Percentiles rank a stretch among this genome's conserved stretches.
Evolutionary conservation across 2,113 vertebrate genomes (phyloP).

Genomic region (Malurus melanocephalus): DNA sequence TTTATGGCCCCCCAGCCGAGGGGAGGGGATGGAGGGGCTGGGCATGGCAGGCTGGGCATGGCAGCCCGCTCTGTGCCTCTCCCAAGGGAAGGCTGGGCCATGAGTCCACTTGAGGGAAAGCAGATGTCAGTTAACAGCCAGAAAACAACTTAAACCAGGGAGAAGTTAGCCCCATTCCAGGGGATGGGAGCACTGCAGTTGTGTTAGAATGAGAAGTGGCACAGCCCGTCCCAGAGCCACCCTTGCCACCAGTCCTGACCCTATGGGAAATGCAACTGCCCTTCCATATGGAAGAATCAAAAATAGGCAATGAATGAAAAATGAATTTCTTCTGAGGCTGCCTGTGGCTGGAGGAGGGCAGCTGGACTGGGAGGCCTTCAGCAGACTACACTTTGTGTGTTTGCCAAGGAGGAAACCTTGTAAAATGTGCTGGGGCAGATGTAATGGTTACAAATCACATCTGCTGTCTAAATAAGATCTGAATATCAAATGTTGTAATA

Average conservation of each 20-base stretch:
- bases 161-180: background rate
- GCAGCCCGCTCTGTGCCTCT: background rate
- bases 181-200: too few relatives aligned
- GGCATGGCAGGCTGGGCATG: background rate
- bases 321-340: background rate
- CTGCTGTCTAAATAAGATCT: background rate
- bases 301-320: background rate
- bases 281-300: background rate
- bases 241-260: background rate
- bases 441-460: background rate
- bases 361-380: background rate
- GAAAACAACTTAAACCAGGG: background rate
- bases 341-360: rapidly evolving
- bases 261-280: background rate
- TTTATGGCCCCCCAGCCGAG: background rate
- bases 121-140: background rate
- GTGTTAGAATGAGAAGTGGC: background rate
- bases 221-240: background rate
- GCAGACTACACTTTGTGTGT: background rate
- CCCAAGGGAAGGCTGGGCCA: background rate
- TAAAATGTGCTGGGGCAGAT: background rate
- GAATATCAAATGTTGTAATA: background rate
- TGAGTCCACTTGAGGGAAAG: background rate
- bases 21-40: background rate
- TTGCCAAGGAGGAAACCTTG: background rate